Evolutionary conservation across 2,888 invertebrate species (phyloP).

Genomic region (Oeneis ivallda): DNA sequence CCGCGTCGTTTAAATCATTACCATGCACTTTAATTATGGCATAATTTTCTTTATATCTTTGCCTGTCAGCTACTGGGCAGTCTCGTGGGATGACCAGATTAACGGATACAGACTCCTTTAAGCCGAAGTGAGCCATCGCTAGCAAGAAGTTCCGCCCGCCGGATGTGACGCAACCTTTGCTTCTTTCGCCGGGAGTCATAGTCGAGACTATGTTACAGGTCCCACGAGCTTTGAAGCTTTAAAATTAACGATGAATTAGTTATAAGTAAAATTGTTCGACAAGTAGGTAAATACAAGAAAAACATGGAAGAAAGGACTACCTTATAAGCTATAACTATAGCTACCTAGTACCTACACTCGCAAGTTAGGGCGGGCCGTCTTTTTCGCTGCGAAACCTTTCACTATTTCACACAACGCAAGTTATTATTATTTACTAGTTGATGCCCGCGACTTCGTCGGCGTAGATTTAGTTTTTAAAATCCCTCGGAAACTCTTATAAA

Average conservation of each 20-base stretch:
- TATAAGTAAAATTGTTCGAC: too few relatives aligned
- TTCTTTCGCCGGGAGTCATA: neutral
- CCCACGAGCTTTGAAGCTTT: neutral
- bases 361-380: too few relatives aligned
- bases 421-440: too few relatives aligned
- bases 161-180: conserved; percentile 43
- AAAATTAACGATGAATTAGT: neutral
- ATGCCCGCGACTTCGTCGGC: too few relatives aligned
- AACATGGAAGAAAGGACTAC: too few relatives aligned
- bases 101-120: neutral
- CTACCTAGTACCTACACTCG: too few relatives aligned
- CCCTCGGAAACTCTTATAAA: too few relatives aligned
- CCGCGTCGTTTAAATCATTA: conserved; percentile 52
- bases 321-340: too few relatives aligned
- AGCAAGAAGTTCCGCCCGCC: conserved; percentile 53
- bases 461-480: too few relatives aligned
- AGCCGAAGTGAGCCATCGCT: conserved; percentile 40
- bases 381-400: too few relatives aligned
- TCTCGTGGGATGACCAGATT: neutral
- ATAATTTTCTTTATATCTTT: conserved; percentile 50
- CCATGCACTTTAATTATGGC: conserved; percentile 55
- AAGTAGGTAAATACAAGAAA: too few relatives aligned
- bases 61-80: neutral
- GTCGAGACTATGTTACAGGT: neutral
- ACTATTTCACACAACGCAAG: too few relatives aligned